Percentiles rank a stretch among this genome's conserved stretches.
These are phyloP conservation scores for Drosophila nikananu DNA, from an alignment of 1,140 invertebrate genomes.

Conservation along the genomic window DNA sequence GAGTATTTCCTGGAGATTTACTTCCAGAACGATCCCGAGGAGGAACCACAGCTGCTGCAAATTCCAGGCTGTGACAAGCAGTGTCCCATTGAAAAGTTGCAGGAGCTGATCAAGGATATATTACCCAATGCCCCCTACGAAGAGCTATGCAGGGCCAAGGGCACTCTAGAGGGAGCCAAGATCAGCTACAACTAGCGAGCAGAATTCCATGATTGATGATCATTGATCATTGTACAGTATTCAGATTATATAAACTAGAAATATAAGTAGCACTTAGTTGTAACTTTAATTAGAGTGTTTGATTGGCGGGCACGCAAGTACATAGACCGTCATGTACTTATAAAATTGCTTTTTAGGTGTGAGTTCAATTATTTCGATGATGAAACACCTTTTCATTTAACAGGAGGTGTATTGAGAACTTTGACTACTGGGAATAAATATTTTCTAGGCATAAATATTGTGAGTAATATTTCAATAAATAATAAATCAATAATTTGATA, in stretches of 20 bases:
- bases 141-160: slow-evolving; percentile 60
- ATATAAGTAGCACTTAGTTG: slow-evolving; percentile 16
- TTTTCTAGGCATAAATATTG: neutral
- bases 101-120: slow-evolving; percentile 83
- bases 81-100: slow-evolving; percentile 87
- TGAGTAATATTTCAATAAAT: neutral
- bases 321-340: neutral
- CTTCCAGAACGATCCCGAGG: slow-evolving; percentile 68
- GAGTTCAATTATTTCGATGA: slow-evolving; percentile 1
- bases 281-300: slow-evolving; percentile 17
- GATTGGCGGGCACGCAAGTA: slow-evolving; percentile 51
- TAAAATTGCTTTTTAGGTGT: neutral
- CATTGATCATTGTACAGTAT: slow-evolving; percentile 51
- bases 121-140: slow-evolving; percentile 84
- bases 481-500: no score
- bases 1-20: slow-evolving; percentile 86
- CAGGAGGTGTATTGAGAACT: slow-evolving; percentile 1
- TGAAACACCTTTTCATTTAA: no score
- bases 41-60: slow-evolving; percentile 80
- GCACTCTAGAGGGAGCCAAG: slow-evolving; percentile 17
- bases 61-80: slow-evolving; percentile 87
- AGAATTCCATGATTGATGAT: neutral
- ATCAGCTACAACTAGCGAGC: slow-evolving; percentile 49
- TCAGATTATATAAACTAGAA: slow-evolving; percentile 30
- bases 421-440: neutral